Evolutionary conservation across 2,797 vertebrate species (phyloP), one percentile per base, ranked within the genome.

Genomic region (Acrossocheilus wenchowensis): DNA sequence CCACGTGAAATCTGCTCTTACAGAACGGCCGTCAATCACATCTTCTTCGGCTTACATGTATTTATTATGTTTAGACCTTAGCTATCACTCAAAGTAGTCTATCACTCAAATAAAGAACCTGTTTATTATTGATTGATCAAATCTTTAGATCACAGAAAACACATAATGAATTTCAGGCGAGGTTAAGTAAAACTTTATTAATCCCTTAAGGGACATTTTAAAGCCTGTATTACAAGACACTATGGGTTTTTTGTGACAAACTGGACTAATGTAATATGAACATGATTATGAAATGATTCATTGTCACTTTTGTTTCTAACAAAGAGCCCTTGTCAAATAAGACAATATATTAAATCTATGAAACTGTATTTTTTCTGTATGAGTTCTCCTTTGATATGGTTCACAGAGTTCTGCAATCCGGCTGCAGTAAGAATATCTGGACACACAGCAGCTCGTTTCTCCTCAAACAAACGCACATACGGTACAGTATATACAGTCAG

Each of bases 351-450:
- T 66, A 66, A 45, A 45, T 26, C 14, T 48, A 15, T 73, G 41
- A 48, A 48, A 73, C 0, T 17, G 14, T 34, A 17, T 66, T 34
- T 17, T 34, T 43, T 26, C 0, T 15, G 10, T 36, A 36, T 3
- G 6, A 77, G 11, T 6, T 34, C 10, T 8, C 21, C 34, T 15
- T n/a, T 78, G 36, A 19, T 43, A 39, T 6, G 90, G 94, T 88
- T 93, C 54, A 34, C 90, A 94, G 84, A 89, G 91, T 90, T 91
- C 95, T 95, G 95, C 95, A 96, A 95, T 92, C 95, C 95, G 93
- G 95, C 95, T 96, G 95, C 95, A 95, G 93, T 91, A 91, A 89
- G 91, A 92, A 92, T 92, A 93, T 87, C 88, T 85, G 60, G 48
- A 88, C 88, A 89, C 89, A 92, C 91, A 92, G 86, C 83, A 89